Conservation (phyloP, 2,797 vertebrate species). For the Lycodopsis pacificus region DNA sequence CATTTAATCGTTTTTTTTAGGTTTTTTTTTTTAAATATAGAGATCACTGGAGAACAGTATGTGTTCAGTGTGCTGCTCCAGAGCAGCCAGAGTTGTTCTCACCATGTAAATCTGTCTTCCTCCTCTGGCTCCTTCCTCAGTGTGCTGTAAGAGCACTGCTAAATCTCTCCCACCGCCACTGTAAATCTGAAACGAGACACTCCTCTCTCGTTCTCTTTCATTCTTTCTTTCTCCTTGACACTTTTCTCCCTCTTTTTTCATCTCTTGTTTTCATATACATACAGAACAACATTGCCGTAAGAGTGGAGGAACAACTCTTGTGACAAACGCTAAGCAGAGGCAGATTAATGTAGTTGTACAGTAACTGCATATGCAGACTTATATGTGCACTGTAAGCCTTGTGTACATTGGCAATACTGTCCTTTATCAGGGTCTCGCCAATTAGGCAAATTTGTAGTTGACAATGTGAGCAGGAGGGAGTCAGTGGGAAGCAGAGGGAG, state of each 20-base stretch:
- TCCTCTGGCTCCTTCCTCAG: slow-evolving; percentile 68
- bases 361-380: not conserved
- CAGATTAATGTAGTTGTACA: not conserved
- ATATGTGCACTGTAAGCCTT: not conserved
- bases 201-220: slow-evolving; percentile 40
- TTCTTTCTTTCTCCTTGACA: slow-evolving; percentile 8
- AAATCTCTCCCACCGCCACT: slow-evolving; percentile 71
- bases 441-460: slow-evolving; percentile 4
- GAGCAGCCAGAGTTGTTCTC: slow-evolving; percentile 69
- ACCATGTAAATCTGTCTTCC: slow-evolving; percentile 76
- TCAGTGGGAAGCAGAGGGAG: slow-evolving; percentile 56
- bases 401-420: not conserved
- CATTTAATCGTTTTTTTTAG: slow-evolving; percentile 21
- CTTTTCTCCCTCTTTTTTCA: slow-evolving; percentile 7
- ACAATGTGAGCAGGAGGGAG: slow-evolving; percentile 37
- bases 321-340: slow-evolving; percentile 9
- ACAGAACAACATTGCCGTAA: not conserved
- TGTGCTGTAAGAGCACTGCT: slow-evolving; percentile 67
- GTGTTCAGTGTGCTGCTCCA: slow-evolving; percentile 46
- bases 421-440: not conserved
- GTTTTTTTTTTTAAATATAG: slow-evolving; percentile 40
- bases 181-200: slow-evolving; percentile 82
- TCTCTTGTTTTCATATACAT: not conserved
- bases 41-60: slow-evolving; percentile 56
- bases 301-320: slow-evolving; percentile 13